Conservation (phyloP, 1,140 invertebrate genomes). For the Coenobita brevimanus region DNA sequence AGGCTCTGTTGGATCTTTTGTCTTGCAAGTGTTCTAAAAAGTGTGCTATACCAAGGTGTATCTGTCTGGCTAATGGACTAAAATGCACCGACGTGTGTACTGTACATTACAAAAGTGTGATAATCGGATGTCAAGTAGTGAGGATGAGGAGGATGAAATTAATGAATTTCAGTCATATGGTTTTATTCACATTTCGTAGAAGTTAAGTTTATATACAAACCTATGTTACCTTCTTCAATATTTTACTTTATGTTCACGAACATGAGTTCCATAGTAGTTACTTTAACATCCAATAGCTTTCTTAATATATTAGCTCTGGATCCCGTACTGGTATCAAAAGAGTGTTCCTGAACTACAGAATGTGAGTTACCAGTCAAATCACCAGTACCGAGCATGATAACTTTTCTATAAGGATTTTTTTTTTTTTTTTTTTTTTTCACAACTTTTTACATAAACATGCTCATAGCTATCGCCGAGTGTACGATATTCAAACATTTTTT, state of each 20-base stretch:
- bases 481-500: background rate
- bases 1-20: background rate
- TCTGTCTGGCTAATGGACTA: background rate
- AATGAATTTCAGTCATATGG: no score
- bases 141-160: no score
- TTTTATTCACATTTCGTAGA: no score
- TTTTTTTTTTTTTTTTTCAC: no score
- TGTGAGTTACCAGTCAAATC: background rate
- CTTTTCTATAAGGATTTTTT: no score
- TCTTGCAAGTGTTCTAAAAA: conserved; percentile 2
- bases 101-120: background rate
- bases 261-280: no score
- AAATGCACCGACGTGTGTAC: background rate
- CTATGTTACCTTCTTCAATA: no score
- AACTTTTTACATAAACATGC: no score
- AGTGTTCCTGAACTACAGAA: background rate
- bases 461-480: background rate
- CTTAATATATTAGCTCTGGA: background rate
- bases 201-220: no score
- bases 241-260: no score
- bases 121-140: background rate
- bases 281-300: no score
- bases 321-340: no score
- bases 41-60: conserved; percentile 1
- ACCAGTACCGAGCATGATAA: background rate